Evolutionary conservation across 92 coral and sea anemone genomes (phyloP).

Genomic region (Siderastrea radians): DNA sequence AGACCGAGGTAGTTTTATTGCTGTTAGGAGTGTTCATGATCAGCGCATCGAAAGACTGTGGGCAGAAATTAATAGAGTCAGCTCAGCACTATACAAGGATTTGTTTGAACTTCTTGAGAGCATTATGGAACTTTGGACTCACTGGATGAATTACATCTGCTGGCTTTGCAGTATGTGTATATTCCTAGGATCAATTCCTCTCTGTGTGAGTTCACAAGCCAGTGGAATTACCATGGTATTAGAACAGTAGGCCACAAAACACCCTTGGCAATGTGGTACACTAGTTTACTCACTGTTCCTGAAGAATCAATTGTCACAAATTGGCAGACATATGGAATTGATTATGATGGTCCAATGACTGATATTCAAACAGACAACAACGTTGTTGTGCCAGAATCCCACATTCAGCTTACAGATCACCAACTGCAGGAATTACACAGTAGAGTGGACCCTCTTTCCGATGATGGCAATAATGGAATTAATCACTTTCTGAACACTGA

Average conservation of each 20-base stretch:
- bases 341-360: constrained; percentile 58
- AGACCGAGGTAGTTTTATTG: constrained; percentile 62
- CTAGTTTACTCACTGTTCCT: constrained; percentile 40
- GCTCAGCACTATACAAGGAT: constrained; percentile 42
- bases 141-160: constrained; percentile 55
- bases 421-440: constrained; percentile 56
- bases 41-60: constrained; percentile 58
- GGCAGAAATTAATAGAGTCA: constrained; percentile 47
- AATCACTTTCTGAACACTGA: constrained; percentile 57
- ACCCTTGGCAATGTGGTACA: constrained; percentile 66
- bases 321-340: constrained; percentile 66
- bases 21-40: constrained; percentile 47
- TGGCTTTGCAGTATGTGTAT: constrained; percentile 60
- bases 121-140: constrained; percentile 38
- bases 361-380: constrained; percentile 60
- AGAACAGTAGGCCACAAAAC: constrained; percentile 63
- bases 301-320: constrained; percentile 55
- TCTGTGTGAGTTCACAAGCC: constrained; percentile 38
- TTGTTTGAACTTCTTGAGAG: constrained; percentile 42
- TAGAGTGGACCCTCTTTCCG: constrained; percentile 59
- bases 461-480: constrained; percentile 76
- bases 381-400: constrained; percentile 71
- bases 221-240: constrained; percentile 64
- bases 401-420: constrained; percentile 60
- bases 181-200: constrained; percentile 57